phyloP scores from a whole-genome alignment of 2,888 invertebrate genomes.

The Zaprionus obscuricornis region DNA sequence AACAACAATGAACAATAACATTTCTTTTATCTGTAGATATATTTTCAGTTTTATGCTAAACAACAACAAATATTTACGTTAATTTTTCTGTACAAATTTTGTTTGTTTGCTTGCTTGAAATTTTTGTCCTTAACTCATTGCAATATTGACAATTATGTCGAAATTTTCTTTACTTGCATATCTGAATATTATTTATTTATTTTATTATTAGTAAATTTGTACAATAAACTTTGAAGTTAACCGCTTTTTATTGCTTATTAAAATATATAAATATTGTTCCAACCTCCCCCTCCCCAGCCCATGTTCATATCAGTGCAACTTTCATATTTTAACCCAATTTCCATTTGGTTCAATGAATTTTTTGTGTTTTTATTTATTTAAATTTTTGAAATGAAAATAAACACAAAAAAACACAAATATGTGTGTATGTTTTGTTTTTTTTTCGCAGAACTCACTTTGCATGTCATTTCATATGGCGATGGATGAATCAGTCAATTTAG shows the following conservation, averaged over 20 bases:
- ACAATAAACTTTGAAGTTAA: constrained; percentile 48
- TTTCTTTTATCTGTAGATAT: too few relatives aligned
- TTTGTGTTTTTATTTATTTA: constrained; percentile 26
- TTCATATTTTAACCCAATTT: constrained; percentile 70
- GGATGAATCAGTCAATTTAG: constrained; percentile 71
- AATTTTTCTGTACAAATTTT: too few relatives aligned
- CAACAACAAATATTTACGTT: too few relatives aligned
- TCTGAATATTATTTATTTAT: constrained; percentile 29
- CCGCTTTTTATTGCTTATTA: constrained; percentile 47
- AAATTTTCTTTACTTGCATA: constrained; percentile 25
- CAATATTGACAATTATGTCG: constrained; percentile 13
- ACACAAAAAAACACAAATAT: constrained; percentile 6
- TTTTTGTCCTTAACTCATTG: too few relatives aligned
- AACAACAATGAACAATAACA: constrained; percentile 27
- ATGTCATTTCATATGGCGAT: constrained; percentile 12
- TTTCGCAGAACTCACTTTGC: constrained; percentile 38
- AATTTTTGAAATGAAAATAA: constrained; percentile 30
- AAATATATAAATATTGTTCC: constrained; percentile 41
- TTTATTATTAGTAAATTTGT: constrained; percentile 53
- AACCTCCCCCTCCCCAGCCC: too few relatives aligned
- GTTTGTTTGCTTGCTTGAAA: too few relatives aligned
- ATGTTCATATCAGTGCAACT: constrained; percentile 38
- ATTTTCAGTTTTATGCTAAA: too few relatives aligned
- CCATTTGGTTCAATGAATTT: constrained; percentile 2
- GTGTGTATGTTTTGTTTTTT: constrained; percentile 17